Conservation (phyloP, 2,113 vertebrate genomes). For the Thinocorus orbignyianus region DNA sequence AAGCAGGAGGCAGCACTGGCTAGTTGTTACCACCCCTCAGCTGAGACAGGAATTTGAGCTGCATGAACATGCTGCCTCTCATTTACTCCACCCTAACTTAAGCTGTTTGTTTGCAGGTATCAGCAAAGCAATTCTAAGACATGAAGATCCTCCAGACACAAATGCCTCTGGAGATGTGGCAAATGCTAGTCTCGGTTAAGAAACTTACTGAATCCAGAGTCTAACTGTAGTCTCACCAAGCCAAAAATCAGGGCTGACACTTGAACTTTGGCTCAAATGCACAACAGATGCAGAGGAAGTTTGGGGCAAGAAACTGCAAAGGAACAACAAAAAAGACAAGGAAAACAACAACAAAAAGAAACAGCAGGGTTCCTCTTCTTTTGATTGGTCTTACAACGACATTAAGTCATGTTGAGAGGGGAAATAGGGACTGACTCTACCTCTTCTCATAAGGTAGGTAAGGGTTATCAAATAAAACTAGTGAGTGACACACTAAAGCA, state of each 20-base stretch:
- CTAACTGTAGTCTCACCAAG: background rate
- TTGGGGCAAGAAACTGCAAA: background rate
- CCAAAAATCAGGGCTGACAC: background rate
- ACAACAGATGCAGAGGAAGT: background rate
- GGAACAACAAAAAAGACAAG: background rate
- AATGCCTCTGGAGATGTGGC: background rate
- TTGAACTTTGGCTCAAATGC: background rate
- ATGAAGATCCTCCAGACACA: background rate
- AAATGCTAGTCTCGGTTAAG: background rate
- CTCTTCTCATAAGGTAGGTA: background rate
- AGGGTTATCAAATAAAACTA: background rate
- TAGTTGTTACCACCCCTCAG: background rate
- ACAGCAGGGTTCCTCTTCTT: background rate
- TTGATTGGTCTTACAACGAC: background rate
- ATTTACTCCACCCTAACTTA: background rate
- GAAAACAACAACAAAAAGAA: background rate
- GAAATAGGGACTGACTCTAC: background rate
- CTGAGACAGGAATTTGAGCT: background rate
- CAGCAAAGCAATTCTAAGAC: background rate
- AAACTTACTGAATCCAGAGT: background rate
- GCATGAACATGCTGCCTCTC: background rate
- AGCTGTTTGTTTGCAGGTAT: background rate
- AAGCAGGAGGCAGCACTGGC: background rate
- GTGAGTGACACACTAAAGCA: background rate
- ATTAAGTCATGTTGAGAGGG: background rate